phyloP scores from a whole-genome alignment of 2,888 invertebrate species.

The Polymixis lichenea region DNA sequence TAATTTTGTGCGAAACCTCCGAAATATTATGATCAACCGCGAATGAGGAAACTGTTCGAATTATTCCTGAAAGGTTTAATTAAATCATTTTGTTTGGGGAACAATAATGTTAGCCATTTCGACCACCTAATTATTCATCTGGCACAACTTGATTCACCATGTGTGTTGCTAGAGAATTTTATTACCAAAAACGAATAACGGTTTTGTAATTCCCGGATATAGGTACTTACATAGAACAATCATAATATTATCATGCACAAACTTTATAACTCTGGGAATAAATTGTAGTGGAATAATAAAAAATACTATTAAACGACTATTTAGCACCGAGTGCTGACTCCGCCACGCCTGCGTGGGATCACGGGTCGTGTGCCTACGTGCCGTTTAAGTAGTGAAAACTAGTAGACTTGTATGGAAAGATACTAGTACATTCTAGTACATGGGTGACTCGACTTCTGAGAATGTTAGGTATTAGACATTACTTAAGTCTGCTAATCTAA shows the following conservation, averaged over 20 bases:
- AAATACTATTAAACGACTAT: slow-evolving; percentile 33
- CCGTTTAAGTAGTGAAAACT: slow-evolving; percentile 60
- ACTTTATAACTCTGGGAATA: slow-evolving; percentile 32
- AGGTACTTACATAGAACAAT: slow-evolving; percentile 29
- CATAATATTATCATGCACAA: slow-evolving; percentile 30
- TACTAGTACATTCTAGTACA: slow-evolving; percentile 41
- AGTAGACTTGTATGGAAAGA: slow-evolving; percentile 55
- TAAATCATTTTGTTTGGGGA: slow-evolving; percentile 11
- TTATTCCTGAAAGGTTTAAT: slow-evolving; percentile 21
- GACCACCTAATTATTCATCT: slow-evolving; percentile 21
- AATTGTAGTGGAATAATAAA: slow-evolving; percentile 46
- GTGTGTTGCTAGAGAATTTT: slow-evolving; percentile 16
- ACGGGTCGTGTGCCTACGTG: slow-evolving; percentile 57
- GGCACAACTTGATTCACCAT: slow-evolving; percentile 18
- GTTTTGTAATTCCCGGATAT: slow-evolving; percentile 8
- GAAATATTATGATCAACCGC: neutral
- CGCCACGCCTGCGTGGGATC: slow-evolving; percentile 64
- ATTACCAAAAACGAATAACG: slow-evolving; percentile 19
- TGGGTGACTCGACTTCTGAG: slow-evolving; percentile 35
- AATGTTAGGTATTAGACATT: slow-evolving; percentile 37
- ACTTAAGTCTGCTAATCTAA: slow-evolving; percentile 28
- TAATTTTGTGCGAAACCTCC: neutral
- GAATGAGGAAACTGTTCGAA: slow-evolving; percentile 14
- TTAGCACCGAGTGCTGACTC: slow-evolving; percentile 27
- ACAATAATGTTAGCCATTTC: slow-evolving; percentile 16